Evolutionary conservation across 2,888 invertebrate species (phyloP).

Genomic region (Uropetala carovei): DNA sequence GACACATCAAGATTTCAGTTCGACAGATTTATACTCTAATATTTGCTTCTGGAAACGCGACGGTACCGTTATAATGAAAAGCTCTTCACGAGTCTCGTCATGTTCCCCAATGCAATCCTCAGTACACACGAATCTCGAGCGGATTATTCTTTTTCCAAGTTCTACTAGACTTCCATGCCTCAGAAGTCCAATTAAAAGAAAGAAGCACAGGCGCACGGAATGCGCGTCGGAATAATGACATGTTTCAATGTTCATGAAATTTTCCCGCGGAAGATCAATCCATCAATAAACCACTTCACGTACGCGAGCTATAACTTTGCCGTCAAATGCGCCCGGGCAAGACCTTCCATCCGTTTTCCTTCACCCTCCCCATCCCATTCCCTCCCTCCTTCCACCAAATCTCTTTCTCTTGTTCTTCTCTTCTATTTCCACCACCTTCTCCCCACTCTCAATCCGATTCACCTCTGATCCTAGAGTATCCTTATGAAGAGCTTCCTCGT

Average conservation of each 20-base stretch:
- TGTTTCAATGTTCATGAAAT: slow-evolving; percentile 11
- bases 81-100: neutral
- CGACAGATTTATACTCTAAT: neutral
- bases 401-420: neutral
- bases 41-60: neutral
- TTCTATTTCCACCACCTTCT: neutral
- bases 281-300: slow-evolving; percentile 31
- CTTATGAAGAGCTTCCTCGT: too few relatives aligned
- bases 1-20: neutral
- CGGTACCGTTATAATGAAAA: neutral
- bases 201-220: slow-evolving; percentile 8
- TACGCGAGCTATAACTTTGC: neutral
- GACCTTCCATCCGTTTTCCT: neutral
- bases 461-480: too few relatives aligned
- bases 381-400: neutral
- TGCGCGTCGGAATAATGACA: slow-evolving; percentile 10
- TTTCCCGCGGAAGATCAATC: neutral
- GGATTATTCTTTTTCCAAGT: neutral
- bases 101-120: neutral
- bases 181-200: slow-evolving; percentile 29
- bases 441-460: neutral
- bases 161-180: neutral
- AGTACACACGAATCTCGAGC: slow-evolving; percentile 10
- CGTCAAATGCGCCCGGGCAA: neutral
- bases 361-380: neutral